Conservation (phyloP, 2,113 vertebrate species). For the Hypomesus transpacificus region DNA sequence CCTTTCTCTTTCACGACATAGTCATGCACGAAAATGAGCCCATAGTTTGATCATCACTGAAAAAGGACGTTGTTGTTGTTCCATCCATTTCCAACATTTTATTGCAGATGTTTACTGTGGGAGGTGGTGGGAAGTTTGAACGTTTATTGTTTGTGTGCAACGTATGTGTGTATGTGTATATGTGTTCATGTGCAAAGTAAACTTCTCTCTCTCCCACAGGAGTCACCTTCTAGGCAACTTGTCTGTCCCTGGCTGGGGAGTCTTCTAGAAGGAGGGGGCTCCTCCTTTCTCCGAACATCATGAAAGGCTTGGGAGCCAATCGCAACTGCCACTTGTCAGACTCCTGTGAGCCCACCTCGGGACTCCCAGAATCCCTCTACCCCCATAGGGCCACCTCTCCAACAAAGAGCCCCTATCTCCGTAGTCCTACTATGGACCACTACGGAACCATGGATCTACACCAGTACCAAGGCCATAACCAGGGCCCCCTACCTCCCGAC, state of each 20-base stretch:
- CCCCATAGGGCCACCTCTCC: conserved; percentile 73
- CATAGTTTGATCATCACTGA: too few species aligned
- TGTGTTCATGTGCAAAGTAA: conserved; percentile 22
- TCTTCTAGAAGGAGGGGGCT: conserved; percentile 66
- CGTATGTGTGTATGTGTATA: conserved; percentile 29
- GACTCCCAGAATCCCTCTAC: conserved; percentile 80
- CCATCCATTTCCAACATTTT: conserved; percentile 33
- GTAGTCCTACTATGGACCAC: conserved; percentile 81
- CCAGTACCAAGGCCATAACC: conserved; percentile 63
- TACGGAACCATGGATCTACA: conserved; percentile 86
- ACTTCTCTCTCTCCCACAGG: conserved; percentile 45
- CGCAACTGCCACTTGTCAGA: conserved; percentile 89
- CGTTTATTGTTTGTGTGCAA: neutral
- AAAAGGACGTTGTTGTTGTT: conserved; percentile 26
- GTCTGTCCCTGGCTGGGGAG: conserved; percentile 54
- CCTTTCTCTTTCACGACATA: too few species aligned
- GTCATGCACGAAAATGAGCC: too few species aligned
- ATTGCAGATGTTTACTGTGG: conserved; percentile 43
- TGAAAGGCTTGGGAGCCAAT: conserved; percentile 95
- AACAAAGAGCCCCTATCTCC: conserved; percentile 85
- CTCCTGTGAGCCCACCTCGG: conserved; percentile 80
- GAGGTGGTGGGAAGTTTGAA: conserved; percentile 33
- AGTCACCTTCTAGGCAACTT: conserved; percentile 43
- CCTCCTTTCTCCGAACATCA: conserved; percentile 65
- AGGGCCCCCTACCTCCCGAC: conserved; percentile 79